phyloP scores from a whole-genome alignment of 92 coral and sea anemone genomes.

The Phymanthus crucifer region DNA sequence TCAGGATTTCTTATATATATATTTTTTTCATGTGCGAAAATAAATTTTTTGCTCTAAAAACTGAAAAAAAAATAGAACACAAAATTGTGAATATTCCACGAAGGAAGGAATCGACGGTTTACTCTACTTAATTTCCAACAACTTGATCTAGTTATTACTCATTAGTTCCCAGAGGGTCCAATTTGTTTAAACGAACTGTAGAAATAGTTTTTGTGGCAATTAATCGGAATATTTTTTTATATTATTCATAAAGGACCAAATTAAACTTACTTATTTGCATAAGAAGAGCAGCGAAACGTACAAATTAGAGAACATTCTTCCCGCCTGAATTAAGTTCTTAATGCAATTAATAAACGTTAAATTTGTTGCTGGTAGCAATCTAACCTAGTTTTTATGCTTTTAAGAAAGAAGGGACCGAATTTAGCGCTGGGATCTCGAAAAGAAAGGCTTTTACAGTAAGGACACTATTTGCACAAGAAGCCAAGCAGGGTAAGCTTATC shows the following conservation, averaged over 20 bases:
- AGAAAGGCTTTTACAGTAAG: neutral
- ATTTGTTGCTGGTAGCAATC: neutral
- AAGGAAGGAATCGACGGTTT: too few relatives aligned
- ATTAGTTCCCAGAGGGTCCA: neutral
- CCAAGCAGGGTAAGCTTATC: neutral
- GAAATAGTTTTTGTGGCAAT: neutral
- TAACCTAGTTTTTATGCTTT: neutral
- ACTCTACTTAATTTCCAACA: too few relatives aligned
- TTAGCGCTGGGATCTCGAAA: neutral
- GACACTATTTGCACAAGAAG: neutral
- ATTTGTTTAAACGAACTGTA: neutral
- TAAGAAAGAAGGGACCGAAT: neutral
- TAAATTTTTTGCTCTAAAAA: too few relatives aligned
- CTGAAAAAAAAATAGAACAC: too few relatives aligned
- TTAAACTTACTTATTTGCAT: neutral
- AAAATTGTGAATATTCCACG: too few relatives aligned
- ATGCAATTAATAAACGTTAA: too few relatives aligned
- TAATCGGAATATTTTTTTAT: neutral
- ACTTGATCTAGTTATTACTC: neutral
- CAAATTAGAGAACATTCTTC: neutral
- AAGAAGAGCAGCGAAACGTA: neutral
- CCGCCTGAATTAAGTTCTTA: neutral
- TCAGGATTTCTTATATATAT: too few relatives aligned
- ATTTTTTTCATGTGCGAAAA: too few relatives aligned
- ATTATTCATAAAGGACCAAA: neutral